Base-by-base conservation (phyloP, 2,113 vertebrate genomes). In the Misgurnus mizolepis region DNA sequence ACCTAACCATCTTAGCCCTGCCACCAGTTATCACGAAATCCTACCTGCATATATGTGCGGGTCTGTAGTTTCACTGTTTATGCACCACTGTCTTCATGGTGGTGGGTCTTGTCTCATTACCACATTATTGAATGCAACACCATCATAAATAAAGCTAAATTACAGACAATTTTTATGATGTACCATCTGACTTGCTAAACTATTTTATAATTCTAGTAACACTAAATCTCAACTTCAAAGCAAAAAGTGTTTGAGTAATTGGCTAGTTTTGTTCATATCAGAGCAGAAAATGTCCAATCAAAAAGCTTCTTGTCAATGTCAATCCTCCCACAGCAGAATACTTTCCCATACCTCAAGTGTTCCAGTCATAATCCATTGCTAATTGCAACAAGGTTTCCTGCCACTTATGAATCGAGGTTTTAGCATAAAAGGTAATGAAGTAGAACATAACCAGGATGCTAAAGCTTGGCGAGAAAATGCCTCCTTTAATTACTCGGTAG, bases 21-120 rank as follows among this genome's bases (percentile, higher is more conserved):
- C 93, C 93, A 92, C 90, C 91, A 91, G 93, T 95, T 96, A 95
- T 96, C 95, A 94, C 91, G 95, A 96, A 97, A 97, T 93, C 89
- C 88, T 90, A 96, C 94, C 95, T 93, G 80, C 68, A 85, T 89
- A 86, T 87, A 85, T 67, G 78, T 80, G 74, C 64, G 22, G 61
- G 58, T 74, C 67, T 79, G 76, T 6, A 68, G 43, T 83, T 84
- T 84, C 71, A 78, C 78, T 70, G 70, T 41, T 65, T 74, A 75
- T 75, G 47, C 50, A 9, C 58, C 40, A n/a, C 66, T 82, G 56
- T 76, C 55, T 69, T 72, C 49, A 61, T n/a, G 39, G 67, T 74
- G 77, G 60, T 58, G 61, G 69, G 50, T n/a, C 58, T 64, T 9
- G 60, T 58, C 58, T 75, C 39, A 27, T 75, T 75, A 49, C 58